phyloP scores from a whole-genome alignment of 1,140 invertebrate genomes.

The Diprion similis region DNA sequence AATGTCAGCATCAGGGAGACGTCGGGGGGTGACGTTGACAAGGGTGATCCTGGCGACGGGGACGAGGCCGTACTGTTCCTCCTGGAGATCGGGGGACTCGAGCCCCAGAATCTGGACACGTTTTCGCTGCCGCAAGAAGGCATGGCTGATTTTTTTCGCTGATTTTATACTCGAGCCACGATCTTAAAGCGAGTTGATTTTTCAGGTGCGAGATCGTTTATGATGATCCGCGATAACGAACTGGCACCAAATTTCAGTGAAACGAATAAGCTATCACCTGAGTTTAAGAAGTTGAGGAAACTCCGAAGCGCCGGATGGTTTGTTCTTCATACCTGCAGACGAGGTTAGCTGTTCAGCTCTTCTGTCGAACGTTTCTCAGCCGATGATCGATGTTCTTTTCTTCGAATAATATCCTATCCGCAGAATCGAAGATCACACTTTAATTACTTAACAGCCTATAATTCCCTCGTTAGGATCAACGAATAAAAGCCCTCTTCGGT shows the following conservation, averaged over 20 bases:
- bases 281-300: background rate
- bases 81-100: slow-evolving; percentile 55
- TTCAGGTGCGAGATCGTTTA: background rate
- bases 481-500: too few species aligned
- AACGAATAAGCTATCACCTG: background rate
- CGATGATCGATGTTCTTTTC: too few species aligned
- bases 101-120: slow-evolving; percentile 60
- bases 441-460: too few species aligned
- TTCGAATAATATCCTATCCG: too few species aligned
- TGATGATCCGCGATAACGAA: background rate
- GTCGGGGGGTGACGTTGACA: slow-evolving; percentile 66
- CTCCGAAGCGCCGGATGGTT: background rate
- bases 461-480: too few species aligned
- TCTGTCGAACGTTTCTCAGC: too few species aligned
- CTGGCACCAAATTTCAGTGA: background rate
- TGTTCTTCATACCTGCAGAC: background rate
- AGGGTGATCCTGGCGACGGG: slow-evolving; percentile 64
- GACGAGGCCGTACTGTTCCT: slow-evolving; percentile 65
- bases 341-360: too few species aligned
- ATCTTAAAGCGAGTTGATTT: background rate
- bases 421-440: too few species aligned
- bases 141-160: slow-evolving; percentile 53
- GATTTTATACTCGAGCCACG: background rate
- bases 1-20: slow-evolving; percentile 57
- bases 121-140: slow-evolving; percentile 71